These are phyloP conservation scores for Umimayanthus kanabou DNA, from an alignment of 92 coral and sea anemone species.

Conservation along the genomic window DNA sequence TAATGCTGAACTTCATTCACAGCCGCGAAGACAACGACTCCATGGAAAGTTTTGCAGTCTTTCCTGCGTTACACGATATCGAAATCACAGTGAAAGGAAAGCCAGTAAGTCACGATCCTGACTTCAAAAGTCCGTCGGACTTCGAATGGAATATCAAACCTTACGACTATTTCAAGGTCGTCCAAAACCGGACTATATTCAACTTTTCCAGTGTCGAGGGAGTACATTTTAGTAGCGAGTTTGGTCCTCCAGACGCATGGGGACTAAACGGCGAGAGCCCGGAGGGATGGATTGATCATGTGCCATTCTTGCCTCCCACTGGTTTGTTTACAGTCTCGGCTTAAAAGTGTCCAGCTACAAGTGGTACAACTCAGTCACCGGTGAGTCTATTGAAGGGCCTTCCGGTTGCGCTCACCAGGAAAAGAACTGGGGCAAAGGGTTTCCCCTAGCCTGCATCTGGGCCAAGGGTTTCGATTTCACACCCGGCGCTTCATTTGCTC, in stretches of 20 bases:
- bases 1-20: conserved; percentile 58
- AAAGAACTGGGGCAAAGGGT: conserved; percentile 63
- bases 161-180: conserved; percentile 57
- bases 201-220: conserved; percentile 58
- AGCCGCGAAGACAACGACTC: conserved; percentile 51
- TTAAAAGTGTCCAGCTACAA: conserved; percentile 48
- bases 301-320: conserved; percentile 58
- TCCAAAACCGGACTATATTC: conserved; percentile 48
- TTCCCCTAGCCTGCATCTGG: conserved; percentile 67
- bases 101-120: conserved; percentile 54
- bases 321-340: conserved; percentile 73
- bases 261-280: conserved; percentile 68
- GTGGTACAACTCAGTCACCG: no score
- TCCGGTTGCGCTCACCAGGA: conserved; percentile 48
- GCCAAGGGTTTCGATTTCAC: conserved; percentile 51
- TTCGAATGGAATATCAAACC: conserved; percentile 64
- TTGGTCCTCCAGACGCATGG: conserved; percentile 63
- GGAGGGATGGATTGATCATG: conserved; percentile 60
- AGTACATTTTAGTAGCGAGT: conserved; percentile 47
- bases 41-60: conserved; percentile 55
- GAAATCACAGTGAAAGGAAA: conserved; percentile 52
- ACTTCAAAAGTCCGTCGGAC: conserved; percentile 56
- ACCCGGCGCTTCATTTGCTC: conserved; percentile 59
- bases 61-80: conserved; percentile 40
- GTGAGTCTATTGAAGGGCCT: no score